These are phyloP conservation scores for Synanthedon tipuliformis DNA, from an alignment of 2,888 invertebrate species.

Conservation along the genomic window DNA sequence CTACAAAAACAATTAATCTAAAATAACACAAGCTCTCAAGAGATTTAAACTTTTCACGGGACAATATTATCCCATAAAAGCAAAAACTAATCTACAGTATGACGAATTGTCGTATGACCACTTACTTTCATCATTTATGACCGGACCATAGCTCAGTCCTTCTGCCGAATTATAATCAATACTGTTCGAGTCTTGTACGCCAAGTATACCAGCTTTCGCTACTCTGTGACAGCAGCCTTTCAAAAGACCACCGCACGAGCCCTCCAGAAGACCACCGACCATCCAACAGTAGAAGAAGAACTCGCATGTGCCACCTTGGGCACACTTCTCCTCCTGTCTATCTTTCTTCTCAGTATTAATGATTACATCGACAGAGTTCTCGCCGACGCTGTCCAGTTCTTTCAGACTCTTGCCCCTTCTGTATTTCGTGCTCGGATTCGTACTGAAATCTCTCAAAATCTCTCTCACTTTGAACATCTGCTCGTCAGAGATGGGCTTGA, in stretches of 20 bases:
- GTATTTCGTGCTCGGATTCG: conserved; percentile 16
- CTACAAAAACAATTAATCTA: too few relatives aligned
- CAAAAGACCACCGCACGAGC: conserved; percentile 84
- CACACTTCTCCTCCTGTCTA: conserved; percentile 67
- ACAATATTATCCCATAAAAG: too few relatives aligned
- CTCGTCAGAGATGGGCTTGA: conserved; percentile 57
- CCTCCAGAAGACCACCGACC: conserved; percentile 86
- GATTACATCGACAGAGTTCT: conserved; percentile 8
- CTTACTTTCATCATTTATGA: conserved; percentile 84
- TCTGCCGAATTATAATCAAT: conserved; percentile 73
- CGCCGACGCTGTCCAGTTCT: conserved; percentile 14
- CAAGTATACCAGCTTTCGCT: conserved; percentile 74
- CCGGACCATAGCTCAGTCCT: conserved; percentile 77
- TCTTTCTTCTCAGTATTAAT: conserved; percentile 14
- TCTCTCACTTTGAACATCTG: conserved; percentile 49
- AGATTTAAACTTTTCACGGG: too few relatives aligned
- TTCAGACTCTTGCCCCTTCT: conserved; percentile 29
- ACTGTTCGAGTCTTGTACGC: conserved; percentile 74
- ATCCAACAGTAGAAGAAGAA: conserved; percentile 94
- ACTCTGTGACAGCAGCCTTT: conserved; percentile 89
- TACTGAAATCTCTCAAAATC: conserved; percentile 40
- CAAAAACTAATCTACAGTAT: conserved; percentile 2
- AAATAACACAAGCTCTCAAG: too few relatives aligned
- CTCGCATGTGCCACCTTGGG: conserved; percentile 85
- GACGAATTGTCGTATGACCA: conserved; percentile 17